Percentiles rank a stretch among this genome's conserved stretches.
These are phyloP conservation scores for Homarus gammarus DNA, from an alignment of 2,888 invertebrate species.

Conservation along the genomic window DNA sequence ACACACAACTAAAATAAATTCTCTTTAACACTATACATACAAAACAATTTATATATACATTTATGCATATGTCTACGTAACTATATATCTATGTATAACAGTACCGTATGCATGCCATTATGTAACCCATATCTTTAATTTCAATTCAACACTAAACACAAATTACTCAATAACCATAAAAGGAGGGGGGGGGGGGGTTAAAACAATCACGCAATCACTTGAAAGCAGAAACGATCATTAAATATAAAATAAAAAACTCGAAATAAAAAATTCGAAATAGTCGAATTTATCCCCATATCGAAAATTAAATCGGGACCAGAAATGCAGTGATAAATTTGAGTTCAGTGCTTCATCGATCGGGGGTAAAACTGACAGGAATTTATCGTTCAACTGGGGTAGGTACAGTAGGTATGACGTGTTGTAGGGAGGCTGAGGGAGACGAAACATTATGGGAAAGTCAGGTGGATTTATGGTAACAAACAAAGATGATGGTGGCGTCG, in stretches of 20 bases:
- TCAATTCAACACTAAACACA: not conserved
- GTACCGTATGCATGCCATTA: too few relatives aligned
- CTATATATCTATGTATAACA: not conserved
- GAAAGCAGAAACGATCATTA: not conserved
- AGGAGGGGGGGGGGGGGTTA: too few relatives aligned
- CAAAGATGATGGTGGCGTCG: not conserved
- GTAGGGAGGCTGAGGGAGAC: not conserved
- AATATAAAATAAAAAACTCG: not conserved
- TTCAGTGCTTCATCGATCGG: not conserved
- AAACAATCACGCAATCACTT: not conserved
- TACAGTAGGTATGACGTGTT: too few relatives aligned
- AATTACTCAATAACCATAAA: not conserved
- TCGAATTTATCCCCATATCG: conserved; percentile 1
- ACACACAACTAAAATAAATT: too few relatives aligned
- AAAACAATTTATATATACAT: too few relatives aligned
- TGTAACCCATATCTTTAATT: not conserved
- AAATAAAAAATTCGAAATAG: conserved; percentile 1
- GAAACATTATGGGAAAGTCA: not conserved
- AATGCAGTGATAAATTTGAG: not conserved
- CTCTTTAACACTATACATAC: too few relatives aligned
- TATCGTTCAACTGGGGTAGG: not conserved
- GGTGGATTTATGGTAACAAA: not conserved
- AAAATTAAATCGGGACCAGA: not conserved
- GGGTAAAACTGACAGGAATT: not conserved
- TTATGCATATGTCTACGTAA: too few relatives aligned